Conservation (phyloP, 2,888 invertebrate species). For the Pseudococcus longispinus region DNA sequence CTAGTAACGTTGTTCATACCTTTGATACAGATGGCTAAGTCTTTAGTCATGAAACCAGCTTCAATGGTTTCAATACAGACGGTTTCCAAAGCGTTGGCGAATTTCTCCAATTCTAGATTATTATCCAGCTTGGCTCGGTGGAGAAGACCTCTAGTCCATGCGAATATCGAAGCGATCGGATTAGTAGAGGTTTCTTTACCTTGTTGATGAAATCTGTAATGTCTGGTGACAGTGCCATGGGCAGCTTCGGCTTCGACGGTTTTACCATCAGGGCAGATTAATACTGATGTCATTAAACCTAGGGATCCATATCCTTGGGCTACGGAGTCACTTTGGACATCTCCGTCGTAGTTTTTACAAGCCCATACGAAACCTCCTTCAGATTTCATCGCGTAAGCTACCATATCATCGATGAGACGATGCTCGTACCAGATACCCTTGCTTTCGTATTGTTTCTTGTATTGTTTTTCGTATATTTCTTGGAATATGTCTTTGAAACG, state of each 20-base stretch:
- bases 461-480: slow-evolving; percentile 88
- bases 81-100: slow-evolving; percentile 84
- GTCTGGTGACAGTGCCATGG: slow-evolving; percentile 95
- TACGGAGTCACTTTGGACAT: slow-evolving; percentile 97
- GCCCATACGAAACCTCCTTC: slow-evolving; percentile 99
- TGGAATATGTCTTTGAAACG: slow-evolving; percentile 97
- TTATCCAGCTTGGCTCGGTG: slow-evolving; percentile 94
- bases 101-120: slow-evolving; percentile 77
- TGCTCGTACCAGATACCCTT: slow-evolving; percentile 97
- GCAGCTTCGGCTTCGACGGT: slow-evolving; percentile 98
- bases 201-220: slow-evolving; percentile 86
- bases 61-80: slow-evolving; percentile 96
- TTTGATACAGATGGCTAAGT: slow-evolving; percentile 97
- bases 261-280: slow-evolving; percentile 96
- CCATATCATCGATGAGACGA: slow-evolving; percentile 98
- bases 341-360: slow-evolving; percentile 99
- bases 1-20: slow-evolving; percentile 79
- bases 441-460: slow-evolving; percentile 83
- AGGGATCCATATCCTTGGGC: slow-evolving; percentile 96
- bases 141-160: slow-evolving; percentile 93
- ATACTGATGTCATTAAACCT: slow-evolving; percentile 97
- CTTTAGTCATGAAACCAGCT: slow-evolving; percentile 95
- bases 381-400: slow-evolving; percentile 96
- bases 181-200: slow-evolving; percentile 99
- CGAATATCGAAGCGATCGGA: slow-evolving; percentile 98